These are phyloP conservation scores for Protophormia terraenovae DNA, from an alignment of 2,888 invertebrate genomes.

Conservation along the genomic window DNA sequence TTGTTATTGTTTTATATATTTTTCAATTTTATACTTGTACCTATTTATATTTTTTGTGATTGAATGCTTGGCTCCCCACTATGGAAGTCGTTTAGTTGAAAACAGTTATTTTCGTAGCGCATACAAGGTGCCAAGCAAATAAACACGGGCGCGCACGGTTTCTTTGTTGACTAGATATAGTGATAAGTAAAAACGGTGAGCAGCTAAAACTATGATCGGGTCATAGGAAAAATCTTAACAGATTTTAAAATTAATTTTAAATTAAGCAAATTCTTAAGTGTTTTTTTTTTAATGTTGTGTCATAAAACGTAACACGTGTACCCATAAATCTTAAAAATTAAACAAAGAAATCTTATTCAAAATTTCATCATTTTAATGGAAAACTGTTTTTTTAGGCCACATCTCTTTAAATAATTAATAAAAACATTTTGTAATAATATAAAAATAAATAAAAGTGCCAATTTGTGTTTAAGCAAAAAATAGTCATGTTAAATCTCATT, in stretches of 20 bases:
- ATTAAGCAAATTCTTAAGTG: too few species aligned
- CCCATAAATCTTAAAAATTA: background rate
- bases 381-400: background rate
- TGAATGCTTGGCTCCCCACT: conserved; percentile 6
- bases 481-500: background rate
- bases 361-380: background rate
- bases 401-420: background rate
- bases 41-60: background rate
- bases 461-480: too few species aligned
- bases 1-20: conserved; percentile 14
- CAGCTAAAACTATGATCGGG: background rate
- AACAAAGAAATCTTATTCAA: background rate
- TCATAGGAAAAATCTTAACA: background rate
- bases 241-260: too few species aligned
- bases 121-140: background rate
- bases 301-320: background rate
- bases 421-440: background rate
- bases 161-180: background rate
- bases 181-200: background rate
- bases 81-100: background rate
- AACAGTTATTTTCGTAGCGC: conserved; percentile 42
- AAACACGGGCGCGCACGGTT: background rate
- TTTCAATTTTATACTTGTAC: conserved; percentile 10
- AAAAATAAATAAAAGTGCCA: background rate
- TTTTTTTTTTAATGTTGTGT: background rate